These are phyloP conservation scores for Bufotes viridis DNA, from an alignment of 2,797 vertebrate species.

Conservation along the genomic window DNA sequence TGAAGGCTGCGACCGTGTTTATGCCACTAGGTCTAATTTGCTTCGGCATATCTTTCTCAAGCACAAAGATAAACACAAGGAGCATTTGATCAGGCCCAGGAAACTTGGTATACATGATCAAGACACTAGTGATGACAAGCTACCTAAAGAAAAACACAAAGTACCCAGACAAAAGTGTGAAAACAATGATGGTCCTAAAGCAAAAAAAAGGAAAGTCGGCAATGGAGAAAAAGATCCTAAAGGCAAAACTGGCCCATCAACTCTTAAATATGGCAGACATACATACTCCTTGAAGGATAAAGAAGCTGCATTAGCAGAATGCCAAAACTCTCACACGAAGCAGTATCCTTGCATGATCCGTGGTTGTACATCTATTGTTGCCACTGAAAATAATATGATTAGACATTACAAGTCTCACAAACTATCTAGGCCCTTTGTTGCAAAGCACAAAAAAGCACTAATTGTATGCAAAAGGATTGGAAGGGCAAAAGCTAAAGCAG, in stretches of 20 bases:
- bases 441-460: slow-evolving; percentile 89
- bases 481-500: slow-evolving; percentile 75
- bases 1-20: slow-evolving; percentile 92
- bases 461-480: slow-evolving; percentile 88
- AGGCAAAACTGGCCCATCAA: slow-evolving; percentile 75
- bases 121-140: slow-evolving; percentile 79
- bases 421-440: slow-evolving; percentile 89
- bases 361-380: slow-evolving; percentile 90
- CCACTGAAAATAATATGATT: slow-evolving; percentile 89
- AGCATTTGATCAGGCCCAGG: slow-evolving; percentile 84
- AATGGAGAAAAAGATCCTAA: slow-evolving; percentile 71
- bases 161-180: slow-evolving; percentile 75
- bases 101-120: slow-evolving; percentile 72
- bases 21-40: slow-evolving; percentile 94
- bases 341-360: slow-evolving; percentile 98
- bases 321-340: slow-evolving; percentile 84
- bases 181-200: slow-evolving; percentile 82
- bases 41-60: slow-evolving; percentile 94
- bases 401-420: slow-evolving; percentile 96
- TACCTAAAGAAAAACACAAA: slow-evolving; percentile 67
- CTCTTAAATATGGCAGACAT: slow-evolving; percentile 77
- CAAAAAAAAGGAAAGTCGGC: slow-evolving; percentile 73
- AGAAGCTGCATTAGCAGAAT: slow-evolving; percentile 87
- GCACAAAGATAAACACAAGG: slow-evolving; percentile 89
- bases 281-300: slow-evolving; percentile 88